Evolutionary conservation across 37 sponge, comb jelly and placozoan genomes (phyloP).

Genomic region (Halichondria panicea): DNA sequence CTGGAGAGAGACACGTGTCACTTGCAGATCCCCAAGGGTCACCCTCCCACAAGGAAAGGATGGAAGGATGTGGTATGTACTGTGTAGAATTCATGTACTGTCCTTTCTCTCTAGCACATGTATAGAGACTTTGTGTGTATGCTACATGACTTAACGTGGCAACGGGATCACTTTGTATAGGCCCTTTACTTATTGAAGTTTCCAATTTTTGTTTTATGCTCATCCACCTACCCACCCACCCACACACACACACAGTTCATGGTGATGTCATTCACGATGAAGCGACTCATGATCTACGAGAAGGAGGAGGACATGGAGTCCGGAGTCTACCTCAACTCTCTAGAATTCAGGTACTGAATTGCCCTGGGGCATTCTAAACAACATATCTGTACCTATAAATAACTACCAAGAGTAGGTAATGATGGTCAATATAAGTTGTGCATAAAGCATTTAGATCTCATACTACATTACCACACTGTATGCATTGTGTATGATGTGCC

Average conservation of each 20-base stretch:
- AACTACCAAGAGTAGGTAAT: too few relatives aligned
- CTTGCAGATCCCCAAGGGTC: constrained; percentile 63
- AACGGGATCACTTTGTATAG: too few relatives aligned
- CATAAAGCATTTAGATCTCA: too few relatives aligned
- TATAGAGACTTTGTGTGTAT: too few relatives aligned
- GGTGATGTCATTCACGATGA: constrained; percentile 59
- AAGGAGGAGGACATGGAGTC: constrained; percentile 57
- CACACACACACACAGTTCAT: constrained; percentile 35
- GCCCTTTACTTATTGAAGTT: background rate
- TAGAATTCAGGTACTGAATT: constrained; percentile 56
- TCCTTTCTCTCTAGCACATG: background rate
- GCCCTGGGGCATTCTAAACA: background rate
- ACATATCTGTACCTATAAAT: background rate
- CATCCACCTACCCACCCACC: background rate
- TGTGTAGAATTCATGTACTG: background rate
- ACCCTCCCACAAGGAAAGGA: constrained; percentile 68
- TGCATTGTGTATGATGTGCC: too few relatives aligned
- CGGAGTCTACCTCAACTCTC: constrained; percentile 22
- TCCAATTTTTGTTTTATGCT: background rate
- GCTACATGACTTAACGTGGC: too few relatives aligned
- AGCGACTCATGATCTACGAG: constrained; percentile 55
- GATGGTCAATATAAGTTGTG: too few relatives aligned
- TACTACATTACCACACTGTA: too few relatives aligned
- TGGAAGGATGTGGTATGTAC: constrained; percentile 81
- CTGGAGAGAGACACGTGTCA: constrained; percentile 48